Evolutionary conservation across 2,888 invertebrate genomes (phyloP).

Genomic region (Erannis defoliaria): DNA sequence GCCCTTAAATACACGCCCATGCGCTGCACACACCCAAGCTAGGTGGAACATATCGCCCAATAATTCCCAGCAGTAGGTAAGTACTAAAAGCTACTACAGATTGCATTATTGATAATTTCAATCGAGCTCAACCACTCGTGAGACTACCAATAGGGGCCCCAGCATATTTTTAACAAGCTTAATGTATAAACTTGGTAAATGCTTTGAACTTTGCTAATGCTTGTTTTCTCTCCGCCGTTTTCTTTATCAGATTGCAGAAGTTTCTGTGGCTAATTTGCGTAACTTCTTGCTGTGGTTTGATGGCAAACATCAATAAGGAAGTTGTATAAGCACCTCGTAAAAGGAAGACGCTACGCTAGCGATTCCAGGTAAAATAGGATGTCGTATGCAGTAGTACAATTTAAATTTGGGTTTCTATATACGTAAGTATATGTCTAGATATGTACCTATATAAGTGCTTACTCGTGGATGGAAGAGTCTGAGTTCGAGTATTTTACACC

Average conservation of each 20-base stretch:
- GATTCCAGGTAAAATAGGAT: neutral
- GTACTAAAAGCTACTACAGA: too few species aligned
- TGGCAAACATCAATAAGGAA: conserved; percentile 24
- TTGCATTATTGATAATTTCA: neutral
- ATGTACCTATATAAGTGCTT: too few species aligned
- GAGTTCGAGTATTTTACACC: too few species aligned
- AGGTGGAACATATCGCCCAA: too few species aligned
- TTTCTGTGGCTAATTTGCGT: conserved; percentile 36
- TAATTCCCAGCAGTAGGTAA: too few species aligned
- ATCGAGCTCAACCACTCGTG: conserved; percentile 21
- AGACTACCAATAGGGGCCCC: conserved; percentile 33
- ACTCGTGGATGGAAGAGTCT: too few species aligned
- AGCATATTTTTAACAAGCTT: conserved; percentile 62
- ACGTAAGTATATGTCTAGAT: too few species aligned
- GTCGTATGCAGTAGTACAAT: neutral
- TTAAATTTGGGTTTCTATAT: too few species aligned
- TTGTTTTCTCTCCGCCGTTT: conserved; percentile 54
- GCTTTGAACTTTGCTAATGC: conserved; percentile 57
- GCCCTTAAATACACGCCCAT: too few species aligned
- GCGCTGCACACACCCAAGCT: too few species aligned
- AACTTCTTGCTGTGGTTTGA: conserved; percentile 35
- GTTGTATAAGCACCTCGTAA: conserved; percentile 14
- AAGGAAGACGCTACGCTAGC: neutral
- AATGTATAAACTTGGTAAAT: conserved; percentile 61
- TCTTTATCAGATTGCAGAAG: conserved; percentile 42